Percentiles rank a stretch among this genome's conserved stretches.
Conservation (phyloP, 1,140 invertebrate genomes). For the Nautilus pompilius region DNA sequence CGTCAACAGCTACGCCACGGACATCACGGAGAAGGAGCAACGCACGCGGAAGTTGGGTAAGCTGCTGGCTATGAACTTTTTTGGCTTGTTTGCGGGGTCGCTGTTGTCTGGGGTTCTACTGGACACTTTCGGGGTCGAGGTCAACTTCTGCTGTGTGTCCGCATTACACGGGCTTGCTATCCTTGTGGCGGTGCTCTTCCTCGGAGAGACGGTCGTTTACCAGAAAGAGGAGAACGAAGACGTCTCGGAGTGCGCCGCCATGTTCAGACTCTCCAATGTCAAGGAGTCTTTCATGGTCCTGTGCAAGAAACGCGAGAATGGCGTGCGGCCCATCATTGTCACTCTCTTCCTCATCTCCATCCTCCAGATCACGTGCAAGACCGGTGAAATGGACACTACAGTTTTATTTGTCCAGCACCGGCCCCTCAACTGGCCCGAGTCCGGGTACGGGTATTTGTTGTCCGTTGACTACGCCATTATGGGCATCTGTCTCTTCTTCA, state of each 20-base stretch:
- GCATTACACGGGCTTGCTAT: constrained; percentile 30
- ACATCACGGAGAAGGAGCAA: constrained; percentile 39
- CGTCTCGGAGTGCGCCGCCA: background rate
- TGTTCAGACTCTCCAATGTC: constrained; percentile 33
- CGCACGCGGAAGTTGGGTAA: constrained; percentile 43
- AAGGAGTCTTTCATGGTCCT: constrained; percentile 36
- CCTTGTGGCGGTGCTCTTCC: constrained; percentile 26
- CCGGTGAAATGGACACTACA: constrained; percentile 50
- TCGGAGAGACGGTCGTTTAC: constrained; percentile 32
- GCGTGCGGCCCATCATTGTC: constrained; percentile 29
- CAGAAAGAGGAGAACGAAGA: constrained; percentile 16
- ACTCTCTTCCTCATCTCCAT: constrained; percentile 21
- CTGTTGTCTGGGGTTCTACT: constrained; percentile 42
- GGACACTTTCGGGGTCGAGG: constrained; percentile 30
- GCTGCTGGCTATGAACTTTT: constrained; percentile 52
- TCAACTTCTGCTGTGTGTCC: constrained; percentile 33
- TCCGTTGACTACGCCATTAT: constrained; percentile 50
- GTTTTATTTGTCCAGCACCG: constrained; percentile 40
- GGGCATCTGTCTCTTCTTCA: constrained; percentile 40
- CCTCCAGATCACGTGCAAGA: constrained; percentile 41
- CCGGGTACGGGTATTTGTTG: constrained; percentile 50
- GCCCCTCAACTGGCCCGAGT: constrained; percentile 47
- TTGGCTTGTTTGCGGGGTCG: constrained; percentile 49
- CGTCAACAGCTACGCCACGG: constrained; percentile 49
- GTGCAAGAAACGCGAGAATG: constrained; percentile 22